Percentiles rank a stretch among this genome's conserved stretches.
Evolutionary conservation across 2,888 invertebrate genomes (phyloP).

Genomic region (Schizaphis graminum): DNA sequence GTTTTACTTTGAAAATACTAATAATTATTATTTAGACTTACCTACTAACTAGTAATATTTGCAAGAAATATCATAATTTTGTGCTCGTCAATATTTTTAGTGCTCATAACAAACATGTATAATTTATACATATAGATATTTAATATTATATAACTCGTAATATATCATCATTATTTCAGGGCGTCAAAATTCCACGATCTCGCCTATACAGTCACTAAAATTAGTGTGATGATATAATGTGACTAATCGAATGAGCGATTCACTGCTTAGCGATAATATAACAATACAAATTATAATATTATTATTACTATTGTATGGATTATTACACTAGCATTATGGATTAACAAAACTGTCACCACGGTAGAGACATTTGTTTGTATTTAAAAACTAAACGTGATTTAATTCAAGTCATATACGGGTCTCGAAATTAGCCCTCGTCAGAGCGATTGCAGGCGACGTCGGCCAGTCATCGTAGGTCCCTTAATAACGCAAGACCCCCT

Average conservation of each 20-base stretch:
- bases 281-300: background rate
- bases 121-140: background rate
- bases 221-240: background rate
- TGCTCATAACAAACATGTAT: background rate
- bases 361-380: slow-evolving; percentile 50
- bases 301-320: background rate
- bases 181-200: background rate
- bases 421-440: slow-evolving; percentile 45
- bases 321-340: slow-evolving; percentile 17
- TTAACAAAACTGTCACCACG: slow-evolving; percentile 38
- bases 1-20: background rate
- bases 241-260: background rate
- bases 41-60: too few species aligned
- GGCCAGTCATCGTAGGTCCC: slow-evolving; percentile 26
- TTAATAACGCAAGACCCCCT: background rate
- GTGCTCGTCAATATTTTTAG: background rate
- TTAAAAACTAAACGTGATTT: slow-evolving; percentile 54
- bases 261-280: background rate
- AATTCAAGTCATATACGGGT: slow-evolving; percentile 61
- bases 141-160: background rate
- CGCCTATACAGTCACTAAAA: background rate
- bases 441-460: background rate
- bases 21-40: background rate
- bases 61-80: background rate
- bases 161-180: background rate